These are phyloP conservation scores for Scotopteryx bipunctaria DNA, from an alignment of 2,888 invertebrate genomes.

Conservation along the genomic window DNA sequence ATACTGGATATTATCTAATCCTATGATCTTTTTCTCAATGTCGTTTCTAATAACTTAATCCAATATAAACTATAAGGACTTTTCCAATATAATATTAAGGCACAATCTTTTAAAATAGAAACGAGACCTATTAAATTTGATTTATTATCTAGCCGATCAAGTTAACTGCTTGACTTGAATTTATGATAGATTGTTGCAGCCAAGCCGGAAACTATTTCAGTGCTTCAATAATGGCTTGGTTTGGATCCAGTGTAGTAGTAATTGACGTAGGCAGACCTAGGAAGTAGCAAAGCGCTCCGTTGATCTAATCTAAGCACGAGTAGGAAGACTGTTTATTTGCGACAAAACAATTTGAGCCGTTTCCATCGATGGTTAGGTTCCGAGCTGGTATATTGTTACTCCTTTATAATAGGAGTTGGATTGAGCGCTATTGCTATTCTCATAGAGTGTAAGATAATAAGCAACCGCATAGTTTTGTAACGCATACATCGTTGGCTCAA, in stretches of 20 bases:
- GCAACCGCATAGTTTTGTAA: constrained; percentile 17
- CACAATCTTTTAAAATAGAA: constrained; percentile 32
- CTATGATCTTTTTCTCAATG: background rate
- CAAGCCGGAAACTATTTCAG: constrained; percentile 46
- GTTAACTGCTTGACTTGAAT: constrained; percentile 24
- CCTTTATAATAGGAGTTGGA: constrained; percentile 3
- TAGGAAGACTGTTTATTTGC: constrained; percentile 15
- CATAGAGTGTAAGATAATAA: background rate
- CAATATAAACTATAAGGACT: constrained; percentile 3
- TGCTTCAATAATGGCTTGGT: constrained; percentile 39
- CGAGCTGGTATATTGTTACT: constrained; percentile 11
- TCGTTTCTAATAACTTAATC: constrained; percentile 16
- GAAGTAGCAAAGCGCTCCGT: constrained; percentile 35
- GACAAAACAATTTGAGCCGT: constrained; percentile 1
- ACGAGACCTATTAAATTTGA: constrained; percentile 20
- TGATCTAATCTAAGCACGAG: constrained; percentile 33
- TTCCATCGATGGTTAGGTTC: constrained; percentile 28
- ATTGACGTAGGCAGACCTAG: constrained; percentile 50
- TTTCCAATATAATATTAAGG: too few species aligned
- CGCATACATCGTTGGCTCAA: constrained; percentile 28
- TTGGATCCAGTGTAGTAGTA: constrained; percentile 49
- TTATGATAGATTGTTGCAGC: constrained; percentile 27
- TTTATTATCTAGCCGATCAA: constrained; percentile 14
- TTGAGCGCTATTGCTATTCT: background rate
- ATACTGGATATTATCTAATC: background rate